Conservation (phyloP, 1,140 invertebrate species). For the Drosophila sechellia region DNA sequence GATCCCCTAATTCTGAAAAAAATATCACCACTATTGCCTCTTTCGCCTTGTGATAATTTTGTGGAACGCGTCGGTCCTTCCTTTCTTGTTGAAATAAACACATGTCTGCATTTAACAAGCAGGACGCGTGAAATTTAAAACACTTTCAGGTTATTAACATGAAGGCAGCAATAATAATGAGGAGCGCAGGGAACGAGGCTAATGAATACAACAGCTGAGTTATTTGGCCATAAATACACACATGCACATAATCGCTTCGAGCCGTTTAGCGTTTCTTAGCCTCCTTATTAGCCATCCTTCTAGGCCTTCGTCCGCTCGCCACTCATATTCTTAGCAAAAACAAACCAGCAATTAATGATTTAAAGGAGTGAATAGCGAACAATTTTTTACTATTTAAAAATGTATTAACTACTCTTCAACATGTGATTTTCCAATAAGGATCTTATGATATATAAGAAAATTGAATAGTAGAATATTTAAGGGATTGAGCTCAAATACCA, state of each 20-base stretch:
- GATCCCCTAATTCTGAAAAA: conserved; percentile 6
- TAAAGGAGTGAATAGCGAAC: too few species aligned
- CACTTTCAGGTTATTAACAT: conserved; percentile 48
- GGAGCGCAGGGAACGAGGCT: conserved; percentile 35
- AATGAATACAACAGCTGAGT: conserved; percentile 45
- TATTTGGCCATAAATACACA: conserved; percentile 27
- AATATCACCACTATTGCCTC: conserved; percentile 3
- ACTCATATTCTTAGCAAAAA: neutral
- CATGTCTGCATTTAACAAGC: conserved; percentile 43
- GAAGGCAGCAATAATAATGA: conserved; percentile 46
- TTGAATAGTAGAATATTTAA: too few species aligned
- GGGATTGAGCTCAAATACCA: too few species aligned
- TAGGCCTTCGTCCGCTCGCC: neutral
- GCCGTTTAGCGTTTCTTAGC: conserved; percentile 32
- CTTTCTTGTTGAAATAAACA: conserved; percentile 36
- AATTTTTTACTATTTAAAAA: too few species aligned
- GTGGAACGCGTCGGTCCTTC: conserved; percentile 13
- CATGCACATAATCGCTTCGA: conserved; percentile 9
- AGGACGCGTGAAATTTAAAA: conserved; percentile 49
- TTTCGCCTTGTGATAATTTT: conserved; percentile 20
- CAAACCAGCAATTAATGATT: too few species aligned
- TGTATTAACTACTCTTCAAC: too few species aligned
- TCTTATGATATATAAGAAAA: too few species aligned
- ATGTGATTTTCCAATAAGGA: too few species aligned
- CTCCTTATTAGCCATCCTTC: conserved; percentile 5